A percentile compares a stretch with the other conserved stretches of the same genome.
phyloP scores from a whole-genome alignment of 2,113 vertebrate species.

The Chauna torquata region DNA sequence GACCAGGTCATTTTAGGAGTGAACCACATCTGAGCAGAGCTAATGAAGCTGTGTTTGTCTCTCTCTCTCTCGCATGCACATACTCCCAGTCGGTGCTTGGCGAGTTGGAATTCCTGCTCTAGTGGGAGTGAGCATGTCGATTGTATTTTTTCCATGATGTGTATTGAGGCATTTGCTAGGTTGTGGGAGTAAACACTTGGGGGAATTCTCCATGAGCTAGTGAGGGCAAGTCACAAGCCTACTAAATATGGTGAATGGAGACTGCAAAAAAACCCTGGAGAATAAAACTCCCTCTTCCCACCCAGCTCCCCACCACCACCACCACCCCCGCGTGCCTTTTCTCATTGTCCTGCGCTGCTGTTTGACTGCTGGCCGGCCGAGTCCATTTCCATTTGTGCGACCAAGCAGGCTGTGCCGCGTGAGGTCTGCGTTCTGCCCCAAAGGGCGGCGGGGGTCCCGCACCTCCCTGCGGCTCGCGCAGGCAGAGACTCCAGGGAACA shows the following conservation, averaged over 20 bases:
- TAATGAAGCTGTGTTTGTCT: conserved; percentile 61
- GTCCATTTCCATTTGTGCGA: background rate
- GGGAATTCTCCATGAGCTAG: conserved; percentile 73
- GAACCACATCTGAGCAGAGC: conserved; percentile 37
- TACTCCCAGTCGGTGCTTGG: conserved; percentile 54
- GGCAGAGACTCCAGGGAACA: background rate
- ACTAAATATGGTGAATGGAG: conserved; percentile 60
- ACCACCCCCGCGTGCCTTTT: background rate
- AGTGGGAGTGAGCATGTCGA: conserved; percentile 77
- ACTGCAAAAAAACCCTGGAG: conserved; percentile 1
- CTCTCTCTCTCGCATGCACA: conserved; percentile 3
- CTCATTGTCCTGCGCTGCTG: background rate
- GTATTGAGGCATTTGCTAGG: conserved; percentile 75
- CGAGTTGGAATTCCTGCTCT: conserved; percentile 71
- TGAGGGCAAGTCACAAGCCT: conserved; percentile 67
- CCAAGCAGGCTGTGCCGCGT: background rate
- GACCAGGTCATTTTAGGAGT: conserved; percentile 61
- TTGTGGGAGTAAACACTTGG: conserved; percentile 72
- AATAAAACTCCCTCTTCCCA: conserved; percentile 33
- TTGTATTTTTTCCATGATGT: conserved; percentile 76
- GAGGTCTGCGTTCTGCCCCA: background rate
- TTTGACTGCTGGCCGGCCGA: background rate
- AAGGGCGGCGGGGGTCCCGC: background rate
- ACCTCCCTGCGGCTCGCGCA: too few species aligned
- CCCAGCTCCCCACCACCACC: background rate